A percentile compares a stretch with the other conserved stretches of the same genome.
Conservation (phyloP, 1,140 invertebrate species). For the Trichonephila clavipes region DNA sequence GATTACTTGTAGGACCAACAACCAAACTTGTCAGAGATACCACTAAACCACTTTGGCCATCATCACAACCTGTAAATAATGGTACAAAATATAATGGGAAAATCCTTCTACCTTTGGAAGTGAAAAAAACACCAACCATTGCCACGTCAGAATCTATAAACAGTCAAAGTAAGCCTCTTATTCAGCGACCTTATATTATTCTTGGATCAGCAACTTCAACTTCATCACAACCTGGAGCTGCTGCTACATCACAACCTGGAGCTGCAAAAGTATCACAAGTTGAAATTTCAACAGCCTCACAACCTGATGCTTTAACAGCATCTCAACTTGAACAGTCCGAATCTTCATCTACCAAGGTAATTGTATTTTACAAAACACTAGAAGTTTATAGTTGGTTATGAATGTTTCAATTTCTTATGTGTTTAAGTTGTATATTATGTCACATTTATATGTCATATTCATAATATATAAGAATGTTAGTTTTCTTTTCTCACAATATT, state of each 20-base stretch:
- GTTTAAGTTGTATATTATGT: too few relatives aligned
- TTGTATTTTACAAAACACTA: neutral
- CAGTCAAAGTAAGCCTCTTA: neutral
- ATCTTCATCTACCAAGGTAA: conserved; percentile 2
- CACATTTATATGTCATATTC: too few relatives aligned
- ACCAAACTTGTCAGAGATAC: neutral
- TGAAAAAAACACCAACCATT: neutral
- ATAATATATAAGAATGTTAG: too few relatives aligned
- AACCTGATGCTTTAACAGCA: too few relatives aligned
- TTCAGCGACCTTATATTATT: conserved; percentile 25
- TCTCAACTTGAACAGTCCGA: neutral
- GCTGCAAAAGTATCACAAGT: too few relatives aligned
- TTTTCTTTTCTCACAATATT: too few relatives aligned
- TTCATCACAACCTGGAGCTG: neutral
- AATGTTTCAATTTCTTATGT: too few relatives aligned
- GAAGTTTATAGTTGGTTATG: too few relatives aligned
- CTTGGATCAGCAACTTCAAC: conserved; percentile 9
- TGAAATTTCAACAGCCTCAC: too few relatives aligned
- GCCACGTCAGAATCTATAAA: neutral
- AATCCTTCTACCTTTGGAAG: conserved; percentile 30
- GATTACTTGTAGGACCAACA: neutral
- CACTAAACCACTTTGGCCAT: neutral
- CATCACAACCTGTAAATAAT: neutral
- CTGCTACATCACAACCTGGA: too few relatives aligned
- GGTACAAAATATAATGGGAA: neutral